phyloP scores from a whole-genome alignment of 2,113 vertebrate species.

The Lipotes vexillifer region DNA sequence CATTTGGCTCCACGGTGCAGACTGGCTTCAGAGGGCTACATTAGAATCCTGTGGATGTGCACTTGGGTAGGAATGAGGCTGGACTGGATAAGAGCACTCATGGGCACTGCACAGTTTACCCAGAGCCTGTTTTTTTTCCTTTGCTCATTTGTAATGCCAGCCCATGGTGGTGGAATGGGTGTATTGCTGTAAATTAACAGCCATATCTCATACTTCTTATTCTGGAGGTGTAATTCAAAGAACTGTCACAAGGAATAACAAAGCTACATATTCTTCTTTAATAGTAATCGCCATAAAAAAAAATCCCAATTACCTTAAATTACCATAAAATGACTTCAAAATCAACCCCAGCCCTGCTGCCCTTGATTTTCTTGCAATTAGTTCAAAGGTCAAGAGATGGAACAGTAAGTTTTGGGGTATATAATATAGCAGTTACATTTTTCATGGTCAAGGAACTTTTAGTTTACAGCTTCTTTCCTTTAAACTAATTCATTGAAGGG shows the following conservation, averaged over 20 bases:
- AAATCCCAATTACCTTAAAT: conserved; percentile 62
- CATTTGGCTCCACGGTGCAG: not conserved
- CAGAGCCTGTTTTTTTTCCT: conserved; percentile 18
- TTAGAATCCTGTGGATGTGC: not conserved
- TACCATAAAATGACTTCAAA: conserved; percentile 33
- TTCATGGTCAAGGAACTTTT: conserved; percentile 43
- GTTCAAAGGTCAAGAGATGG: conserved; percentile 26
- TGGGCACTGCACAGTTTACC: not conserved
- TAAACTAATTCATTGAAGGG: conserved; percentile 51
- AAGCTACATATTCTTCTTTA: conserved; percentile 64
- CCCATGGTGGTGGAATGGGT: conserved; percentile 48
- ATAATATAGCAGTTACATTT: conserved; percentile 50
- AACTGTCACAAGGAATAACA: conserved; percentile 48
- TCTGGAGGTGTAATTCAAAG: conserved; percentile 68
- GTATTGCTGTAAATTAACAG: conserved; percentile 72
- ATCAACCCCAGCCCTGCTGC: conserved; percentile 4
- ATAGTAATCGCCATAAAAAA: conserved; percentile 45
- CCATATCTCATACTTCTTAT: conserved; percentile 28
- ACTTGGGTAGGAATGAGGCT: not conserved
- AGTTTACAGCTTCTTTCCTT: conserved; percentile 55
- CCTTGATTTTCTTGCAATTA: conserved; percentile 38
- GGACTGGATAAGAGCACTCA: not conserved
- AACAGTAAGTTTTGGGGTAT: not conserved
- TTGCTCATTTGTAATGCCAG: conserved; percentile 59
- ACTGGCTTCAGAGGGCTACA: not conserved